Percentiles rank a stretch among this genome's conserved stretches.
phyloP scores from a whole-genome alignment of 2,797 vertebrate genomes.

The Pipistrellus kuhlii region DNA sequence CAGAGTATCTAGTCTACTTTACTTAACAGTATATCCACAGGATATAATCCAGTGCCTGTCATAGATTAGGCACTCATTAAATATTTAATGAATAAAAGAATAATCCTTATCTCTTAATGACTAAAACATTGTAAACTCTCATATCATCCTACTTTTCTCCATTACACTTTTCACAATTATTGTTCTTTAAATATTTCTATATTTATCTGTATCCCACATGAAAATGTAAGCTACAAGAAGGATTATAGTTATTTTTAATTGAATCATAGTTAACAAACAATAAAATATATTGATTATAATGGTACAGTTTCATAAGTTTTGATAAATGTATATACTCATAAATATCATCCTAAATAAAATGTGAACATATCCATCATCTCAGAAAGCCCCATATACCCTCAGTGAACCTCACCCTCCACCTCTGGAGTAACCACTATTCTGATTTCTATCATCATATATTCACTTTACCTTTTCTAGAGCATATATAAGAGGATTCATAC shows the following conservation, averaged over 20 bases:
- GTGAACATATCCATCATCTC: background rate
- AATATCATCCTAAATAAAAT: background rate
- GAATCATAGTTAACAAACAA: background rate
- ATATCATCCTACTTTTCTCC: background rate
- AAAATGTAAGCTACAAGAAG: background rate
- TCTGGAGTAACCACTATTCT: background rate
- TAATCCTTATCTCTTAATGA: slow-evolving; percentile 5
- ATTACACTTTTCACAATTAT: slow-evolving; percentile 14
- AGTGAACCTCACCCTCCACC: background rate
- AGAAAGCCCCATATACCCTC: background rate
- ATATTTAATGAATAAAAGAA: slow-evolving; percentile 46
- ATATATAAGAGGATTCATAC: background rate
- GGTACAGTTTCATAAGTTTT: slow-evolving; percentile 4
- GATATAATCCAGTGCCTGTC: background rate
- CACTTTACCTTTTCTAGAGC: background rate
- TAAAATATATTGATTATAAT: slow-evolving; percentile 21
- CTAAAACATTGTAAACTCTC: background rate
- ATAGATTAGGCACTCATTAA: slow-evolving; percentile 1
- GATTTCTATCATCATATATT: background rate
- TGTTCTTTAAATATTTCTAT: slow-evolving; percentile 40
- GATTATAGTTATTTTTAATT: background rate
- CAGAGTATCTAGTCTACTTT: background rate
- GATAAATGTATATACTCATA: background rate
- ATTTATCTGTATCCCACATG: slow-evolving; percentile 3
- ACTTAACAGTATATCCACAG: background rate